Evolutionary conservation across 1,140 invertebrate genomes (phyloP).

Genomic region (Saccostrea echinata): DNA sequence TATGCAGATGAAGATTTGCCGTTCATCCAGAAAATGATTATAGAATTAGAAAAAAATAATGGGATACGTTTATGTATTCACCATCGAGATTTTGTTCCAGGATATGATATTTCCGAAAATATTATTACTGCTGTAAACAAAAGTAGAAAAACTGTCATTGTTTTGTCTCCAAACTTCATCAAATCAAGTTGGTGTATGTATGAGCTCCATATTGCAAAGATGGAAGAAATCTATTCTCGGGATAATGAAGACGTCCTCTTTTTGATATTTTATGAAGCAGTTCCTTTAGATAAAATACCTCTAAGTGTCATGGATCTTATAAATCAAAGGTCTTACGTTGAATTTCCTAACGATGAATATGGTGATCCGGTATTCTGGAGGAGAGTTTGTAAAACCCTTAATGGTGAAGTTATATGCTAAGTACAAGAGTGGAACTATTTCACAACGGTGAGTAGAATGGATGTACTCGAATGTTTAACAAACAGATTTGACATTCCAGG

Average conservation of each 20-base stretch:
- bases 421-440: no score
- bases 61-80: conserved; percentile 67
- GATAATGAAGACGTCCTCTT: conserved; percentile 57
- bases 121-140: conserved; percentile 83
- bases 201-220: conserved; percentile 82
- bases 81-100: conserved; percentile 68
- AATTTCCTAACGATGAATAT: conserved; percentile 56
- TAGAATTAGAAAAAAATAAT: conserved; percentile 55
- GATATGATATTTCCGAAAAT: conserved; percentile 82
- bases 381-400: conserved; percentile 33
- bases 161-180: conserved; percentile 84
- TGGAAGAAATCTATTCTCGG: conserved; percentile 63
- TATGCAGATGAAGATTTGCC: conserved; percentile 61
- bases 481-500: no score
- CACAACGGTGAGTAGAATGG: no score
- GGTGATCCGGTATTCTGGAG: conserved; percentile 59
- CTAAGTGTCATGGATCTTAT: conserved; percentile 57
- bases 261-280: conserved; percentile 61
- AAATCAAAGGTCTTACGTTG: conserved; percentile 59
- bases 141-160: conserved; percentile 83
- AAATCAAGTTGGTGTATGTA: conserved; percentile 86
- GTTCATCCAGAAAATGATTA: conserved; percentile 55
- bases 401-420: no score
- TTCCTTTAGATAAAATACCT: conserved; percentile 56
- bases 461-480: no score